phyloP scores from a whole-genome alignment of 92 coral and sea anemone species.

The Siderastrea siderea region DNA sequence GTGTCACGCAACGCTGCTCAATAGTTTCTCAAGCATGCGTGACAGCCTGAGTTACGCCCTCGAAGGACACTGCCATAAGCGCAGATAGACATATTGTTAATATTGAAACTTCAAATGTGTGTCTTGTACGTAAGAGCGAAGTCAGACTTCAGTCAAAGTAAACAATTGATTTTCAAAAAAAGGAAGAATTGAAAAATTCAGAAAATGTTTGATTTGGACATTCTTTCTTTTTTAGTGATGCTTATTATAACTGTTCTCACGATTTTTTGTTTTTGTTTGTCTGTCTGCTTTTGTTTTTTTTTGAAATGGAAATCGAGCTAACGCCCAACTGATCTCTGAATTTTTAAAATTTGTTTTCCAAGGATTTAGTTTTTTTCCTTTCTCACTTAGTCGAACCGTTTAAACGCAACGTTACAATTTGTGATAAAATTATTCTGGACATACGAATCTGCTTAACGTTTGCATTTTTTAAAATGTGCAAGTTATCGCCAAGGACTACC shows the following conservation, averaged over 20 bases:
- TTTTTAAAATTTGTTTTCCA: not conserved
- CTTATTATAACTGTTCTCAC: not conserved
- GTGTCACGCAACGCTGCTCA: conserved; percentile 14
- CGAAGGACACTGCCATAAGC: not conserved
- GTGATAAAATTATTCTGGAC: not conserved
- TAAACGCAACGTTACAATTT: not conserved
- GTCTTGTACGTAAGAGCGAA: conserved; percentile 37
- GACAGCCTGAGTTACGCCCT: conserved; percentile 7
- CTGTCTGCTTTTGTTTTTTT: not conserved
- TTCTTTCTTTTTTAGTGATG: not conserved
- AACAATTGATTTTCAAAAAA: conserved; percentile 29
- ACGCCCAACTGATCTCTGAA: not conserved
- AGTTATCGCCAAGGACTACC: no score
- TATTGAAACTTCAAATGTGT: not conserved
- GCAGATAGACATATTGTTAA: not conserved
- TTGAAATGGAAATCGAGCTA: not conserved
- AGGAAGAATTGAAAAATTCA: conserved; percentile 15
- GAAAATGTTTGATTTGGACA: conserved; percentile 7
- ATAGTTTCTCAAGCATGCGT: not conserved
- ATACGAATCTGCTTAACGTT: not conserved
- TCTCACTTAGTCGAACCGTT: conserved; percentile 5
- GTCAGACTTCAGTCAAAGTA: conserved; percentile 48
- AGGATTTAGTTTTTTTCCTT: not conserved
- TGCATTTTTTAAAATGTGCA: no score
- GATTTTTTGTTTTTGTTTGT: not conserved